Percentiles rank a stretch among this genome's conserved stretches.
Evolutionary conservation across 2,113 vertebrate genomes (phyloP).

Genomic region (Prietella phreatophila): DNA sequence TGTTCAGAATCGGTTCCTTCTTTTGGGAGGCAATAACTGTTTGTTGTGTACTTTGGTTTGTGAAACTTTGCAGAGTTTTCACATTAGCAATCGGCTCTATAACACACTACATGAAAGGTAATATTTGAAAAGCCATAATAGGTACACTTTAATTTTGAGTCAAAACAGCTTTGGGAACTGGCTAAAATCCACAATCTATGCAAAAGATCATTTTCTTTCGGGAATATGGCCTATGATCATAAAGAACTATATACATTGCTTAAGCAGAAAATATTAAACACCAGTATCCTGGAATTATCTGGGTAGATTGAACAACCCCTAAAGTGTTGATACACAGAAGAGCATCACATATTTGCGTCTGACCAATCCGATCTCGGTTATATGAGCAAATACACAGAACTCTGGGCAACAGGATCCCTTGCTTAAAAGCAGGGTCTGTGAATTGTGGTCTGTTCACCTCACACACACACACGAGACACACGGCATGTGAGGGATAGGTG

Average conservation of each 20-base stretch:
- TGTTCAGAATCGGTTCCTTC: too few species aligned
- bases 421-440: neutral
- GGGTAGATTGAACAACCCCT: neutral
- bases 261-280: neutral
- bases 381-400: neutral
- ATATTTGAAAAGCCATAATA: too few species aligned
- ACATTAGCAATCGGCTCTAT: too few species aligned
- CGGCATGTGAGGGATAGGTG: neutral
- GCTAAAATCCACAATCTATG: neutral
- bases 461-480: neutral
- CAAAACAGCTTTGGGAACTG: neutral
- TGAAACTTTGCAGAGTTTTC: too few species aligned
- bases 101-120: too few species aligned
- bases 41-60: too few species aligned
- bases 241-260: slow-evolving; percentile 33
- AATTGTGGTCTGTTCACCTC: neutral
- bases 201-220: neutral
- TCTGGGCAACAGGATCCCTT: neutral
- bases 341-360: neutral
- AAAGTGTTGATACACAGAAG: neutral
- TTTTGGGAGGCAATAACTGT: too few species aligned
- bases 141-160: too few species aligned
- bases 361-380: neutral
- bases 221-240: neutral
- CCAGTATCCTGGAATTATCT: neutral